These are phyloP conservation scores for Heteromormyrus szaboi DNA, from an alignment of 2,797 vertebrate genomes.

Conservation along the genomic window DNA sequence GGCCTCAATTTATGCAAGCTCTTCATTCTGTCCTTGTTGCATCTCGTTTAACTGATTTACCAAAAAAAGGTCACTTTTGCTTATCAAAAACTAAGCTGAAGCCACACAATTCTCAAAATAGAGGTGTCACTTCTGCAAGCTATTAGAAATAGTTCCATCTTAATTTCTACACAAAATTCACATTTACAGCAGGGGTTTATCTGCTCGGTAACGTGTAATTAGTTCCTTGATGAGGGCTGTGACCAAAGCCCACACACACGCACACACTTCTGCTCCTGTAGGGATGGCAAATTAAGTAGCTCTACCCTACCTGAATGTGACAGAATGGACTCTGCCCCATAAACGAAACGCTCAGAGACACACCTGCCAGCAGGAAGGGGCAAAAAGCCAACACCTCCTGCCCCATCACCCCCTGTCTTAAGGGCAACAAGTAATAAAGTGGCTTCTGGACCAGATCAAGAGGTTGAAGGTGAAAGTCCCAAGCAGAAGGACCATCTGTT, in stretches of 20 bases:
- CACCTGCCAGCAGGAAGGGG: not conserved
- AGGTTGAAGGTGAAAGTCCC: not conserved
- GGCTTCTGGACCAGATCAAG: not conserved
- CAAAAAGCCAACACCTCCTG: not conserved
- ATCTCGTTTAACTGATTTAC: not conserved
- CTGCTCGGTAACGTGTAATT: not conserved
- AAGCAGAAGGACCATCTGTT: not conserved
- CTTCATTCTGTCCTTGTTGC: not conserved
- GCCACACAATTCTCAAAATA: not conserved
- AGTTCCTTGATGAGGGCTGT: not conserved
- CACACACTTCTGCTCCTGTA: not conserved
- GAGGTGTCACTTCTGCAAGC: not conserved
- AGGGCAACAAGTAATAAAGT: not conserved
- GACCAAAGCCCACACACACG: not conserved
- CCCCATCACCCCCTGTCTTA: not conserved
- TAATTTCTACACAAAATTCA: not conserved
- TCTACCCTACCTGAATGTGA: not conserved
- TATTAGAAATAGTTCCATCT: not conserved
- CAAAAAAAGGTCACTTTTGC: not conserved
- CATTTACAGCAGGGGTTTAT: not conserved
- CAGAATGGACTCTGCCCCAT: not conserved
- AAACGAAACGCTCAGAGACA: not conserved
- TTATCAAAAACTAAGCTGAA: not conserved
- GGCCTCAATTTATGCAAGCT: not conserved
- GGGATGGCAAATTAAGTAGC: not conserved